A percentile compares a stretch with the other conserved stretches of the same genome.
phyloP scores from a whole-genome alignment of 2,113 vertebrate species.

The Zeus faber region DNA sequence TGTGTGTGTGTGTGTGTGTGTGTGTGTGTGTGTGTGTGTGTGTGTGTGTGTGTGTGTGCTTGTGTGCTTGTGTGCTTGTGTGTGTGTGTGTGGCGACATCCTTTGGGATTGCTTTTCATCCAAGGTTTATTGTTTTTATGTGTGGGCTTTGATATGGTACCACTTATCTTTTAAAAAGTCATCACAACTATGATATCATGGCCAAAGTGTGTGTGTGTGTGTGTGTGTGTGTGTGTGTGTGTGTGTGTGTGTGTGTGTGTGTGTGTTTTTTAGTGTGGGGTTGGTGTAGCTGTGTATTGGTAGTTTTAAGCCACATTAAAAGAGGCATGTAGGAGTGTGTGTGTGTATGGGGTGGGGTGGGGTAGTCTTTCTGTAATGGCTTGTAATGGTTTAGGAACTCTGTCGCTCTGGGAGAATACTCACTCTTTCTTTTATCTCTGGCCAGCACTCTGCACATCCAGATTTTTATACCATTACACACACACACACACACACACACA shows the following conservation, averaged over 20 bases:
- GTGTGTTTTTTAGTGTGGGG: not conserved
- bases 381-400: conserved; percentile 39
- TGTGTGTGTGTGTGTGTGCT: conserved; percentile 12
- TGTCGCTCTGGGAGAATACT: conserved; percentile 24
- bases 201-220: conserved; percentile 45
- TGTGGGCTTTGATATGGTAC: conserved; percentile 44
- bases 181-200: conserved; percentile 49
- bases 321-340: conserved; percentile 18
- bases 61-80: conserved; percentile 19
- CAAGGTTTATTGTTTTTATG: conserved; percentile 57
- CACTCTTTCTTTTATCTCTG: conserved; percentile 39
- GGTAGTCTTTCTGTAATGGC: conserved; percentile 41
- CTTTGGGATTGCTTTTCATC: conserved; percentile 55
- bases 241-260: conserved; percentile 33
- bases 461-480: conserved; percentile 28
- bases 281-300: not conserved
- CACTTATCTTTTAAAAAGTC: conserved; percentile 72
- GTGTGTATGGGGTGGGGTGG: not conserved
- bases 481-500: conserved; percentile 13
- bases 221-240: conserved; percentile 29
- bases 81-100: not conserved
- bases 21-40: conserved; percentile 10
- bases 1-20: conserved; percentile 2
- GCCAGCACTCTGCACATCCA: conserved; percentile 29
- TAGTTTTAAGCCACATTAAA: too few species aligned